These are phyloP conservation scores for Holacanthella duospinosa DNA, from an alignment of 2,888 invertebrate species.

Conservation along the genomic window DNA sequence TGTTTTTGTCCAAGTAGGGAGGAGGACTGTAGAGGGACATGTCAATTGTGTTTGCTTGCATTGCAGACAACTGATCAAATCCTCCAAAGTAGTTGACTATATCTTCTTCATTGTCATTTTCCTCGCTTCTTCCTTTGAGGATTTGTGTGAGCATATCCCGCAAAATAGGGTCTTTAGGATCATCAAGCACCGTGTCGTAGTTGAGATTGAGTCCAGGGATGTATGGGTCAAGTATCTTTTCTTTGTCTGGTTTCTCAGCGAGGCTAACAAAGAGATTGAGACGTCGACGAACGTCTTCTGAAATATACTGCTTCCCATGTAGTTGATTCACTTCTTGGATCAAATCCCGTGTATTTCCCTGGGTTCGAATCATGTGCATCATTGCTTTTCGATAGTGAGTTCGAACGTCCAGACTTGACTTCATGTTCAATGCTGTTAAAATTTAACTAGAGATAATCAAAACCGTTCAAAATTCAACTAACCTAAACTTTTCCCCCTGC, in stretches of 20 bases:
- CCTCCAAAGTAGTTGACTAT: too few species aligned
- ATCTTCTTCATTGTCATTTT: too few species aligned
- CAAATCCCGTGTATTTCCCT: conserved; percentile 16
- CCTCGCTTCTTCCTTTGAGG: too few species aligned
- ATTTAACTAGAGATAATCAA: not conserved
- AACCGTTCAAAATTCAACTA: too few species aligned
- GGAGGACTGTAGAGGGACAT: too few species aligned
- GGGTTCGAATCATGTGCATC: conserved; percentile 22
- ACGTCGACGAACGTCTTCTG: conserved; percentile 12
- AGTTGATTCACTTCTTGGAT: conserved; percentile 14
- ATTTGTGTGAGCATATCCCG: too few species aligned
- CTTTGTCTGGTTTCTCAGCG: conserved; percentile 15
- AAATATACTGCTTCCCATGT: conserved; percentile 18
- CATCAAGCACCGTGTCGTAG: conserved; percentile 7
- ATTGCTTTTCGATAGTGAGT: conserved; percentile 29
- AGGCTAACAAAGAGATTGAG: conserved; percentile 19
- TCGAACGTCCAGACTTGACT: conserved; percentile 15
- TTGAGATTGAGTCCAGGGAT: conserved; percentile 16
- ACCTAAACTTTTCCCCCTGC: not conserved
- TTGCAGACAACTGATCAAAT: too few species aligned
- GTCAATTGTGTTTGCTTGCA: too few species aligned
- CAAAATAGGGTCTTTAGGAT: too few species aligned
- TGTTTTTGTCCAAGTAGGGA: too few species aligned
- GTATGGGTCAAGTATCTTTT: conserved; percentile 21
- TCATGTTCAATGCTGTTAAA: conserved; percentile 24